phyloP scores from a whole-genome alignment of 1,140 invertebrate genomes.

The Galendromus occidentalis region DNA sequence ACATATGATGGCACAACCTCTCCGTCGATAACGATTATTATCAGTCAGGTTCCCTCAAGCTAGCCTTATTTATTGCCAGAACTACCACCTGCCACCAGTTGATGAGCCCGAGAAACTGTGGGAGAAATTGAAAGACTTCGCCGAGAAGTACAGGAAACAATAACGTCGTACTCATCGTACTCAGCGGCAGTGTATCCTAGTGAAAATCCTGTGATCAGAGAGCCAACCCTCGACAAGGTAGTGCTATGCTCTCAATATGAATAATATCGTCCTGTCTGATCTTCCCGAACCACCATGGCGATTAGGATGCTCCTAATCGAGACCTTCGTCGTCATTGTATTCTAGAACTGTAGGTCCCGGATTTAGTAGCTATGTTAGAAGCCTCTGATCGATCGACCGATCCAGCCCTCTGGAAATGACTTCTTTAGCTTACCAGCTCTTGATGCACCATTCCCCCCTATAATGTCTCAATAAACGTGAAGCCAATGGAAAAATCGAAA shows the following conservation, averaged over 20 bases:
- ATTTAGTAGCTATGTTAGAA: no score
- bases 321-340: background rate
- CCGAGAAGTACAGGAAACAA: conserved; percentile 42
- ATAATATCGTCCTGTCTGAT: background rate
- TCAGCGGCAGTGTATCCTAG: background rate
- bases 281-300: background rate
- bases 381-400: no score
- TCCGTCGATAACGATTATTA: background rate
- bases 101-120: conserved; percentile 50
- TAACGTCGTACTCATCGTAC: background rate
- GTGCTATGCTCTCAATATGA: background rate
- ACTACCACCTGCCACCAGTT: conserved; percentile 47
- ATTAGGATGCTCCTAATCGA: background rate
- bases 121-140: conserved; percentile 41
- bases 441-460: no score
- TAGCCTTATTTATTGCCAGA: background rate
- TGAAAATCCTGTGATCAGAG: background rate
- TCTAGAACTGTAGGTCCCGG: background rate
- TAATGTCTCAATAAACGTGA: no score
- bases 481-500: no score
- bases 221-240: background rate
- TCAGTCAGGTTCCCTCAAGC: background rate
- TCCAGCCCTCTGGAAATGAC: no score
- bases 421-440: no score
- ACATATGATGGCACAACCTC: background rate